Base-by-base conservation (phyloP, 2,797 vertebrate genomes). In the Enteromius trimaculatus region DNA sequence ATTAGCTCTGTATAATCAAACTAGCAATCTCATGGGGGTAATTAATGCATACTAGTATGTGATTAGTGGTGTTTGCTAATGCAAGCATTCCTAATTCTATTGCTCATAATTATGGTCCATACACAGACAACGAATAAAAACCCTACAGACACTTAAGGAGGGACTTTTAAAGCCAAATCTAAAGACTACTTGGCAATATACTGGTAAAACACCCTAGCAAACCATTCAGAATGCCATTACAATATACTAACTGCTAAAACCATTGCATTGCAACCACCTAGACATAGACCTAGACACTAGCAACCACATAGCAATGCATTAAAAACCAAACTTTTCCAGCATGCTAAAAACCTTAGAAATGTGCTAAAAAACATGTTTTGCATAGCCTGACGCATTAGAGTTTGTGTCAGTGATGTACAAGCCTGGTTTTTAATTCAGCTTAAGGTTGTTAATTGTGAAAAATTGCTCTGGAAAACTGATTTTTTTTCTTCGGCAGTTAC, bases 401-500 rank as follows among this genome's bases (percentile, higher is more conserved):
- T 64, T 62, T 47, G 58, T 62, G 6, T 44, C 7, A 29, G 8
- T 26, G 13, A 17, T 26, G 53, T 26, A 16, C 1, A 26, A 60
- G 8, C 8, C 74, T 6, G 53, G 0, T 29, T 21, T 62, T 44
- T 44, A 19, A 11, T 77, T 62, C 53, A 26, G 75, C 6, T 1
- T 1, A 64, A 44, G 37, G 1, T 11, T 1, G 13, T 29, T 44
- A 77, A 64, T 69, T 58, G 34, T 68, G 3, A 55, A 77, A 81
- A 65, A 55, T 53, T n/a, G 58, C 77, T 49, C 14, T 68, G 26
- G 26, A 68, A 37, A 44, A 58, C 68, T 13, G 13, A 51, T 42
- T 42, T 42, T 42, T 83, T 70, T 51, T n/a, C n/a, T 11, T 78
- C 16, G 11, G 31, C 91, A 99, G 98, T 90, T 99, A 99, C 89